Evolutionary conservation across 2,113 vertebrate genomes (phyloP).

Genomic region (Cololabis saira): DNA sequence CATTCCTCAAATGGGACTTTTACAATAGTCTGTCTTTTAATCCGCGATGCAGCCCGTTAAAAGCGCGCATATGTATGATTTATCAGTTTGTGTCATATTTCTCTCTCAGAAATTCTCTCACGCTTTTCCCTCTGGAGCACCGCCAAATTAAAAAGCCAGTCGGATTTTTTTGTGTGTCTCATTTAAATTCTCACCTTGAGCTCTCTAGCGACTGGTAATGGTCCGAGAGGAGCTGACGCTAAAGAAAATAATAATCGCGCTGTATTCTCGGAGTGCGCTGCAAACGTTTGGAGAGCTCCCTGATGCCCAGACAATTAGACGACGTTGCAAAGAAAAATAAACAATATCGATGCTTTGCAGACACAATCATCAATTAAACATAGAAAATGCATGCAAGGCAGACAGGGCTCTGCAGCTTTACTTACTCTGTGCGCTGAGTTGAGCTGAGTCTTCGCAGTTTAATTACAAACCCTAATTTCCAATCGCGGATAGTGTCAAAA

Average conservation of each 20-base stretch:
- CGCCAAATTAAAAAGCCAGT: slow-evolving; percentile 43
- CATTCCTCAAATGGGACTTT: too few relatives aligned
- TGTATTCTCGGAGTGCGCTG: slow-evolving; percentile 7
- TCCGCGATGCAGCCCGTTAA: too few relatives aligned
- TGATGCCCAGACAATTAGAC: neutral
- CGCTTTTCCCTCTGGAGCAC: slow-evolving; percentile 3
- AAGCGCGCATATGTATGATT: neutral
- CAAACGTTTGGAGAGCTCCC: neutral
- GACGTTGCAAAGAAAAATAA: neutral
- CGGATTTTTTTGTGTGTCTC: slow-evolving; percentile 31
- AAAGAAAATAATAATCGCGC: slow-evolving; percentile 34
- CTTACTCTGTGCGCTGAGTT: slow-evolving; percentile 84
- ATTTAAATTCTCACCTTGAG: slow-evolving; percentile 71
- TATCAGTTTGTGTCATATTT: neutral
- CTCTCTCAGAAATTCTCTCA: neutral
- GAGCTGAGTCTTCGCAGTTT: slow-evolving; percentile 63
- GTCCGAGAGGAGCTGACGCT: slow-evolving; percentile 67
- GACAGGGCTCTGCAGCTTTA: slow-evolving; percentile 67
- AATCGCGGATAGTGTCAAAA: slow-evolving; percentile 82
- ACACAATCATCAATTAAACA: slow-evolving; percentile 46
- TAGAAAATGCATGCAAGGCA: slow-evolving; percentile 65
- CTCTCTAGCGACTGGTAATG: slow-evolving; percentile 68
- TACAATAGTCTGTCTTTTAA: too few relatives aligned
- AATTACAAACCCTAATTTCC: slow-evolving; percentile 73
- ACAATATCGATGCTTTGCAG: slow-evolving; percentile 21